phyloP scores from a whole-genome alignment of 1,140 invertebrate genomes.

The Zaprionus nigranus region DNA sequence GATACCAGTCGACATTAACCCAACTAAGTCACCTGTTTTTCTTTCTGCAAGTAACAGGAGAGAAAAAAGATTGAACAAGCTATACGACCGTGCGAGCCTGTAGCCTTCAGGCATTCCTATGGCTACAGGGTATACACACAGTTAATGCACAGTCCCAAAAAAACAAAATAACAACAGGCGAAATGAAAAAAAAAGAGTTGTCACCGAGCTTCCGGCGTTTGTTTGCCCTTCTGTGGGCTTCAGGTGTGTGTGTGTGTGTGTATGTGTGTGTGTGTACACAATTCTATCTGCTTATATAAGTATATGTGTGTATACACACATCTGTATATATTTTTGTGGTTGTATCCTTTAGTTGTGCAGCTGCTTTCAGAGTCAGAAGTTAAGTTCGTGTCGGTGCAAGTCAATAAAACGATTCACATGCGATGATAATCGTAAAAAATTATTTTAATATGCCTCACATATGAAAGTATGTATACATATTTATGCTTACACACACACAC shows the following conservation, averaged over 20 bases:
- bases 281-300: not conserved
- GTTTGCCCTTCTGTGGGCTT: not conserved
- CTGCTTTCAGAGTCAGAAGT: slow-evolving; percentile 25
- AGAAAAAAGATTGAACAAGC: not conserved
- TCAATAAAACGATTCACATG: slow-evolving; percentile 75
- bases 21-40: not conserved
- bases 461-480: not conserved
- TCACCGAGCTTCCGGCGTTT: slow-evolving; percentile 16
- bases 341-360: not conserved
- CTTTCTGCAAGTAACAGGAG: not conserved
- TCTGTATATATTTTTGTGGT: not conserved
- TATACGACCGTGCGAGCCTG: not conserved
- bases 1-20: not conserved
- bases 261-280: not conserved
- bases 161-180: slow-evolving; percentile 9
- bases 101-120: not conserved
- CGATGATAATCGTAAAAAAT: slow-evolving; percentile 72
- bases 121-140: slow-evolving; percentile 11
- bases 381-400: slow-evolving; percentile 31
- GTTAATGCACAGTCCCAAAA: not conserved
- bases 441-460: slow-evolving; percentile 58
- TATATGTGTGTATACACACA: not conserved
- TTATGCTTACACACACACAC: slow-evolving; percentile 8
- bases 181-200: slow-evolving; percentile 24
- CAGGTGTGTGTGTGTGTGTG: not conserved